Evolutionary conservation across 2,888 invertebrate species (phyloP), one percentile per base, ranked within the genome.

Genomic region (Acrocyrtus sp.): DNA sequence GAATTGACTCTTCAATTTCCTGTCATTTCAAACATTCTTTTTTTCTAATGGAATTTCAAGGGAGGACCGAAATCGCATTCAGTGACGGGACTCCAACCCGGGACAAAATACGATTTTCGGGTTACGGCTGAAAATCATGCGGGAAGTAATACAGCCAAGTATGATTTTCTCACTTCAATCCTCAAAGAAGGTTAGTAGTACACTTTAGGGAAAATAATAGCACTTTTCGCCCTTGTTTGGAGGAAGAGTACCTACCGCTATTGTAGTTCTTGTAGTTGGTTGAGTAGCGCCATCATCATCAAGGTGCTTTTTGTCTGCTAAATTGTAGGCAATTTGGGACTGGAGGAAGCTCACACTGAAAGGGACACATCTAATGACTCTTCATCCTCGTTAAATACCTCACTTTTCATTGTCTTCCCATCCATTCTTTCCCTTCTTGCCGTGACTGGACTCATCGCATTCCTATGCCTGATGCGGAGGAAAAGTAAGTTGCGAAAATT

Each of bases 101-200:
- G 91, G 48, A 90, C 91, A 0, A 90, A 90, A 82, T 92, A 92
- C 83, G 89, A 90, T 70, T 85, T 92, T 6, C 88, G 89, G 76
- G 90, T 92, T 74, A 91, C 90, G 0, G 94, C 94, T 0, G 91
- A 92, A 83, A 95, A 95, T 84, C 93, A 94, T 84, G 94, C 94
- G 0, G 95, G 95, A 0, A 91, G 92, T 75, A 92, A 92, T 1
- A 88, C 90, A 53, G 93, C 93, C 0, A 86, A 92, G 12, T 94
- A 94, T 83, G 93, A 94, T 85, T 92, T 94, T 83, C 92, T 93
- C 27, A 95, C 94, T 1, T 88, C 93, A 75, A 91, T 91, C 5
- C 85, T 63, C 1, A 70, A 70, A 63, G 70, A 70, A 70, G 70
- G 70, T 70, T 27, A 39, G 63, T 63, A 26, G 26, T n/a, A 51